phyloP scores from a whole-genome alignment of 92 coral and sea anemone species.

The Diadumene lineata region DNA sequence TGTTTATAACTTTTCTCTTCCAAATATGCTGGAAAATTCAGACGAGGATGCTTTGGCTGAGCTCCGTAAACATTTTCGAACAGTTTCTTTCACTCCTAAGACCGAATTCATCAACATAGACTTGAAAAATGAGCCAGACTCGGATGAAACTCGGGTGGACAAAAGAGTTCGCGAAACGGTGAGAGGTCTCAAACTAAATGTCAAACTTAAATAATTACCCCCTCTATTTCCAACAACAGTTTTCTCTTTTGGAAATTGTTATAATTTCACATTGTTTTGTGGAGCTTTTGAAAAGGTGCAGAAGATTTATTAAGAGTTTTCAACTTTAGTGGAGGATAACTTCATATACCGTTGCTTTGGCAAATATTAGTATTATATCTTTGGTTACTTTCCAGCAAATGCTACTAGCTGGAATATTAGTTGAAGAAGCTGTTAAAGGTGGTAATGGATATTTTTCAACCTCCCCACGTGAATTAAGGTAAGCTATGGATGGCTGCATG shows the following conservation, averaged over 20 bases:
- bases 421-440: constrained; percentile 89
- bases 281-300: neutral
- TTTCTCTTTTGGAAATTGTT: neutral
- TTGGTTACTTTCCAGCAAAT: constrained; percentile 64
- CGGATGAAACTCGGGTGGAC: constrained; percentile 38
- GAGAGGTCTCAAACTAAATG: too few species aligned
- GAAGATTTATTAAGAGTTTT: too few species aligned
- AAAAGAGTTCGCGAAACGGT: constrained; percentile 57
- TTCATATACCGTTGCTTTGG: too few species aligned
- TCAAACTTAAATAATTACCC: too few species aligned
- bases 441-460: constrained; percentile 84
- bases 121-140: constrained; percentile 43
- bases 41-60: constrained; percentile 28
- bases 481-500: neutral
- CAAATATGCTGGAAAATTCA: constrained; percentile 11
- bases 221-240: too few species aligned
- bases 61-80: constrained; percentile 44
- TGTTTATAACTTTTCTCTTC: neutral
- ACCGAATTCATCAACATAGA: constrained; percentile 67
- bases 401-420: constrained; percentile 75
- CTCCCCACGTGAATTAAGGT: constrained; percentile 78
- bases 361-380: too few species aligned
- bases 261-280: neutral
- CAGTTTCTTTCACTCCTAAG: constrained; percentile 61
- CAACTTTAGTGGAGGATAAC: too few species aligned